Evolutionary conservation across 1,140 invertebrate species (phyloP), one percentile per base, ranked within the genome.

Genomic region (Conus ventricosus): DNA sequence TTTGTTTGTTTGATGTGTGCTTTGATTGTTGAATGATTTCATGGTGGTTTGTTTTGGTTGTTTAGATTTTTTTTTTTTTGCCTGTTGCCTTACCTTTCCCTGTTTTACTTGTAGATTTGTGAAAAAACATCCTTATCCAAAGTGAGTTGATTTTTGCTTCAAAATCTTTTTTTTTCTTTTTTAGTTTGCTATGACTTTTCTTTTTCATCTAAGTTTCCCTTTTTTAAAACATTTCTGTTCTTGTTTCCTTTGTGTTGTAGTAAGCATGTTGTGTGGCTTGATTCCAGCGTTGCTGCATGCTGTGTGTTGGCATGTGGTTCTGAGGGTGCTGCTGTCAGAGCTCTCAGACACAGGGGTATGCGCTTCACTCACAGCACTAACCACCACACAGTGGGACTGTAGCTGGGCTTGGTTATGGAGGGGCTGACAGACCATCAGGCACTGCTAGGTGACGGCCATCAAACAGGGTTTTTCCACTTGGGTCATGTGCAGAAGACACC

Each of bases 161-260:
- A 55, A 13, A 81, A 54, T 81, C 25, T 17, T 76, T 76, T 25
- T 76, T 76, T 76, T 8, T 76, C 13, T 84, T 89, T 84, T 88
- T 91, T 71, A 84, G 80, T 57, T 76, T 91, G 15, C 86, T 92
- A 67, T 87, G 89, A 51, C 85, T 93, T 53, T 88, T 89, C 67
- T 90, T 91, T 63, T 92, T 90, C 84, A 67, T 92, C 23, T 39
- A 3, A 39, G 39, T 39, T 39, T 39, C 39, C 39, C 39, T 39
- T 39, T 39, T 39, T 39, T 1, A 39, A 39, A 39, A 25, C 8
- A 25, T 85, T 11, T 27, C 54, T 63, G 60, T 63, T 39, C 39
- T 39, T 39, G 39, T 39, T 39, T 39, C 39, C 39, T 39, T 39
- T 39, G 39, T 39, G 8, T 71, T 57, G 84, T 75, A 39, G 84